These are phyloP conservation scores for Natrix natrix DNA, from an alignment of 2,797 vertebrate genomes.

Conservation along the genomic window DNA sequence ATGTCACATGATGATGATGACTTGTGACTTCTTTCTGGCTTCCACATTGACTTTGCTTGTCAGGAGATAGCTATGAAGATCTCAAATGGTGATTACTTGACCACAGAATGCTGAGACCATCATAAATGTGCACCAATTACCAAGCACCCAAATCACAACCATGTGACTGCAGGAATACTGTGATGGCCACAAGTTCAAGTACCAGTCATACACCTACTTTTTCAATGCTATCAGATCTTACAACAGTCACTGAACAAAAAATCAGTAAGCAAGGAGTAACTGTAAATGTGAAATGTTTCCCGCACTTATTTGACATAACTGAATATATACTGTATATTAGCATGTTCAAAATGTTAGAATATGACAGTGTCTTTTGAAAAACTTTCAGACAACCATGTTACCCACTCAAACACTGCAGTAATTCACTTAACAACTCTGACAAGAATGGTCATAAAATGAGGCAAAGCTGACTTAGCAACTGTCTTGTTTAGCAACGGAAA, in stretches of 20 bases:
- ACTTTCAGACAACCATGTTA: no score
- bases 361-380: neutral
- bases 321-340: neutral
- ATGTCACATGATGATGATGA: neutral
- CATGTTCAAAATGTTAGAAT: neutral
- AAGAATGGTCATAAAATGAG: neutral
- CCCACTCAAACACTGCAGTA: no score
- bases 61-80: neutral
- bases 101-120: neutral
- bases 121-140: neutral
- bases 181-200: neutral
- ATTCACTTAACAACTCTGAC: neutral
- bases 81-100: neutral
- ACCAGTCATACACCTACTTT: neutral
- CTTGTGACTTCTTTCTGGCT: neutral
- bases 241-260: neutral
- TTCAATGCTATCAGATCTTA: neutral
- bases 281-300: neutral
- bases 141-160: neutral
- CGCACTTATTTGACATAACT: neutral
- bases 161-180: neutral
- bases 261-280: neutral
- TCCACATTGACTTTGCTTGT: neutral
- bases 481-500: neutral
- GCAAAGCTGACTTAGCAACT: neutral